Conservation (phyloP, 2,113 vertebrate species). For the Mesocricetus auratus region DNA sequence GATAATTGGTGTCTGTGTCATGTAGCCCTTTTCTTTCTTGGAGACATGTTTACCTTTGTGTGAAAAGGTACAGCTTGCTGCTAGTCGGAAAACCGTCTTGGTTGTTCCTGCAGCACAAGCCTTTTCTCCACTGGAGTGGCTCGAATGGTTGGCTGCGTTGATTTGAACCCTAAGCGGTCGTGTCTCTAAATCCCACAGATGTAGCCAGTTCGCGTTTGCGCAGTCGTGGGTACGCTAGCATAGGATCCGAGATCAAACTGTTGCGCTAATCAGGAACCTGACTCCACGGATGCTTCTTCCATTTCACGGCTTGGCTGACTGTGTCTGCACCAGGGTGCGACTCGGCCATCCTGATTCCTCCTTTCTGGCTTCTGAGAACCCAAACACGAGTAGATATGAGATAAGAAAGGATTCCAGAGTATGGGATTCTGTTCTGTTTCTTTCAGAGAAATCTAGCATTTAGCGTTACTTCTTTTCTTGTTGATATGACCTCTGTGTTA, state of each 20-base stretch:
- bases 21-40: constrained; percentile 21
- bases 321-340: constrained; percentile 12
- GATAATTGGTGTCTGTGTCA: constrained; percentile 51
- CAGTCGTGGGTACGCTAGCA: not conserved
- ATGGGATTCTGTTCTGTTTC: constrained; percentile 71
- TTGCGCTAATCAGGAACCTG: constrained; percentile 39
- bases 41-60: constrained; percentile 15
- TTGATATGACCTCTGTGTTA: constrained; percentile 71
- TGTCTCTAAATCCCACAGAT: not conserved
- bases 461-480: constrained; percentile 65
- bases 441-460: constrained; percentile 31
- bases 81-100: not conserved
- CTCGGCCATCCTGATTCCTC: not conserved
- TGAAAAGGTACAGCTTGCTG: constrained; percentile 2
- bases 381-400: constrained; percentile 71
- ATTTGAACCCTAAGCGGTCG: not conserved
- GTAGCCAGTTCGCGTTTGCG: not conserved
- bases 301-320: constrained; percentile 16
- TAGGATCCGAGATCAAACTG: constrained; percentile 42
- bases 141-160: not conserved
- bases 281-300: constrained; percentile 49
- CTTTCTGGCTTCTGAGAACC: not conserved
- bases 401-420: constrained; percentile 63
- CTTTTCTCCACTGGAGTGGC: not conserved
- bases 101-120: constrained; percentile 3